Base-by-base conservation (phyloP, 2,888 invertebrate genomes). In the Zele albiditarsus region DNA sequence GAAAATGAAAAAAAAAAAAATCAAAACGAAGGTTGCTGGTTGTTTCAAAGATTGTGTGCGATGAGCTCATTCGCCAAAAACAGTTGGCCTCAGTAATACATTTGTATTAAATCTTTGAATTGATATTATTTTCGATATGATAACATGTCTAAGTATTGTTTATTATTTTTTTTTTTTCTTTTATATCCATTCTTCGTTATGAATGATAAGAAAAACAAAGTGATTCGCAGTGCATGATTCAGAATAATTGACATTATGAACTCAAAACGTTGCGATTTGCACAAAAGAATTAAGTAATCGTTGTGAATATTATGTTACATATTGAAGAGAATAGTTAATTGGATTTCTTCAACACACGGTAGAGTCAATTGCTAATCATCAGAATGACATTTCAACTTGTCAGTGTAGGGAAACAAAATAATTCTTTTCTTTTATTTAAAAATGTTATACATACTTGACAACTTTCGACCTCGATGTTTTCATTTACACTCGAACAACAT, bases 41-140 rank as follows among this genome's bases (percentile, higher is more conserved):
- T 60, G 60, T 60, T 27, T 60, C n/a, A 14, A 60, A 60, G 60
- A 60, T 60, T 28, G 60, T 60, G 27, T 28, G 10, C n/a, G 60
- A n/a, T 60, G 60, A 60, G 60, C 60, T 60, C 60, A 60, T 60
- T 27, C 28, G 28, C 25, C n/a, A n/a, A 60, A 60, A 60, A 14
- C 10, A n/a, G 8, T 14, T 8, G 38, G 8, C 12, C 38, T 5
- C 8, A 38, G 38, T 38, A 60, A 16, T n/a, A 27, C 5, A 60
- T 16, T 25, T 14, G 3, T 8, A 58, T 16, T 60, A 25, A 60
- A 23, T 27, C 25, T 58, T 25, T 10, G 4, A 25, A 12, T 58
- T 58, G 10, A 3, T 46, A 16, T 16, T 46, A 46, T 46, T 46
- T n/a, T 46, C n/a, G n/a, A 46, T 46, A 2, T 46, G 16, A 46